These are phyloP conservation scores for Lumbricus terrestris DNA, from an alignment of 2,888 invertebrate genomes.

Conservation along the genomic window DNA sequence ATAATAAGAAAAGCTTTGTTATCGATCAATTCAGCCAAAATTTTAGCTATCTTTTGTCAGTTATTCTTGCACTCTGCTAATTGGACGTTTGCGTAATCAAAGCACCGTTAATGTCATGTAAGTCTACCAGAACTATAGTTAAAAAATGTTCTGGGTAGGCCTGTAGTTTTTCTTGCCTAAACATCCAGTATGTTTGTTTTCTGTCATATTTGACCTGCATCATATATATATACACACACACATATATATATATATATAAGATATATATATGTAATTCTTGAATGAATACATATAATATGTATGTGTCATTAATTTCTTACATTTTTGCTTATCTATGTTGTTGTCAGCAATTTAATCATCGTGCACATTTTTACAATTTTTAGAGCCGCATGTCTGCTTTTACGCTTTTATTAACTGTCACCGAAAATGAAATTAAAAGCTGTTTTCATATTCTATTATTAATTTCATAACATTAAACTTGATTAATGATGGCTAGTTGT, in stretches of 20 bases:
- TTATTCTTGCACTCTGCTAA: neutral
- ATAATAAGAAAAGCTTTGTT: neutral
- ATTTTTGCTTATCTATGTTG: neutral
- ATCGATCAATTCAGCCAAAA: neutral
- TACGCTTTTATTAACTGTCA: neutral
- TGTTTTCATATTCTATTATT: neutral
- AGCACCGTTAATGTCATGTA: neutral
- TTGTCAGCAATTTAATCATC: neutral
- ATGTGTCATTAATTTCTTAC: neutral
- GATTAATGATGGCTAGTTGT: neutral
- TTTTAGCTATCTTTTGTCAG: neutral
- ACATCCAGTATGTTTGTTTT: neutral
- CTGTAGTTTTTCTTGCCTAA: neutral
- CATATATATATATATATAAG: neutral
- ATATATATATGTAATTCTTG: too few species aligned
- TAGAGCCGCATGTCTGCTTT: neutral
- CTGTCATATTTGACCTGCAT: neutral
- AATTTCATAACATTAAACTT: too few species aligned
- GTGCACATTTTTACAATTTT: neutral
- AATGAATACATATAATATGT: neutral
- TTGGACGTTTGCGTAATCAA: neutral
- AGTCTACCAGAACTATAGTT: neutral
- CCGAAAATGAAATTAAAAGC: neutral
- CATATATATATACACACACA: neutral
- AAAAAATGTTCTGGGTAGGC: neutral